Base-by-base conservation (phyloP, 2,888 invertebrate species). In the Amphiduros pacificus region DNA sequence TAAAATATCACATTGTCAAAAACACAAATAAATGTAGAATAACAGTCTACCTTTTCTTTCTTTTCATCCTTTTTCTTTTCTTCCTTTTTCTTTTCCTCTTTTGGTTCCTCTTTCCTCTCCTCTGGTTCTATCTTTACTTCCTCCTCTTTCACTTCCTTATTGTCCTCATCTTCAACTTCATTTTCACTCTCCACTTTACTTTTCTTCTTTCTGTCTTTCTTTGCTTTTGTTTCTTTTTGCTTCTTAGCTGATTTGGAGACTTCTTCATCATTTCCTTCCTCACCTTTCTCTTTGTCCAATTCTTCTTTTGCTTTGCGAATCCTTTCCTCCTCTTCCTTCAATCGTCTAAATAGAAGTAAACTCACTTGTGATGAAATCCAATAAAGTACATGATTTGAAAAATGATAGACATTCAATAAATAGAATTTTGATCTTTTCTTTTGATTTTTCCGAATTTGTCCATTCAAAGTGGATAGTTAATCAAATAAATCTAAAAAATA, bases 261-360 rank as follows among this genome's bases (percentile, higher is more conserved):
- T 28, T 51, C 53, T 48, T 63, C 36, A 17, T 55, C 59, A 44
- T 52, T 61, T 56, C 26, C 59, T 59, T 54, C 56, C 28, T 59
- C 52, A 20, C 70, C 68, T 31, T 51, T 54, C 31, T 62, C 62
- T 52, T 54, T 40, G n/a, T 29, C 32, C 1, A 62, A 14, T 26
- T 62, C 62, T n/a, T 62, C 55, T 22, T 57, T 61, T 1, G 75
- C 77, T 49, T 69, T 71, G 60, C 73, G 68, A 17, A 76, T 67
- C 52, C 76, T 55, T 52, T 76, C 77, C 27, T 72, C 54, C 14
- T 53, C 29, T 4, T 26, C 53, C 11, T 49, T 28, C 2, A 40
- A n/a, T n/a, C n/a, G n/a, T n/a, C n/a, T n/a, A n/a, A n/a, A n/a
- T n/a, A n/a, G n/a, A n/a, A n/a, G n/a, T n/a, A n/a, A n/a, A n/a